Percentiles rank a stretch among this genome's conserved stretches.
Evolutionary conservation across 1,140 invertebrate genomes (phyloP).

Genomic region (Nautilus pompilius): DNA sequence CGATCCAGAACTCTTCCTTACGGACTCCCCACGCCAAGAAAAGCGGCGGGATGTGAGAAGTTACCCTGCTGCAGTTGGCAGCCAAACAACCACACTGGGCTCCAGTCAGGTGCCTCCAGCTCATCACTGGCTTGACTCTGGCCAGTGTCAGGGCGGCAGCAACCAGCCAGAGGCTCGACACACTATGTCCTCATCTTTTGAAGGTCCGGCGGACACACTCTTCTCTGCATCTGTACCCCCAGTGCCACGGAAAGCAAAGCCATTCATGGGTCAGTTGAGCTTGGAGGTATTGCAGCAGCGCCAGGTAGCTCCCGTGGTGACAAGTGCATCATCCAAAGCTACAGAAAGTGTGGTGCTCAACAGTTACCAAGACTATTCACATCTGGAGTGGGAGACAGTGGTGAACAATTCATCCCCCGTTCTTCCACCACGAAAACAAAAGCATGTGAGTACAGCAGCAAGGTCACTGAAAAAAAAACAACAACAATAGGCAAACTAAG

Average conservation of each 20-base stretch:
- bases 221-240: too few species aligned
- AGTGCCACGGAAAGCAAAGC: constrained; percentile 7
- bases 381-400: too few species aligned
- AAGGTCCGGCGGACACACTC: background rate
- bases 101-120: too few species aligned
- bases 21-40: constrained; percentile 16
- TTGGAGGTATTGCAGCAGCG: constrained; percentile 20
- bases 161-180: background rate
- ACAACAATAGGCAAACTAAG: too few species aligned
- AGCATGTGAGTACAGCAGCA: constrained; percentile 3
- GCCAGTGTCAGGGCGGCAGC: background rate
- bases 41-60: background rate
- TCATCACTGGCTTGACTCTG: too few species aligned
- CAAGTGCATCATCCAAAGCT: background rate
- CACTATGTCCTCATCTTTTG: background rate
- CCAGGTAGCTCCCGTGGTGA: background rate
- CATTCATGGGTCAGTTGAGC: constrained; percentile 28
- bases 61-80: too few species aligned
- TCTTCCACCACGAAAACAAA: constrained; percentile 10
- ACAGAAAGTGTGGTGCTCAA: background rate
- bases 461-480: too few species aligned
- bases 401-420: too few species aligned
- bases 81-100: too few species aligned
- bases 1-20: constrained; percentile 30
- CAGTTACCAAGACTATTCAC: too few species aligned